Evolutionary conservation across 2,888 invertebrate species (phyloP), one percentile per base, ranked within the genome.

Genomic region (Cantharis rustica): DNA sequence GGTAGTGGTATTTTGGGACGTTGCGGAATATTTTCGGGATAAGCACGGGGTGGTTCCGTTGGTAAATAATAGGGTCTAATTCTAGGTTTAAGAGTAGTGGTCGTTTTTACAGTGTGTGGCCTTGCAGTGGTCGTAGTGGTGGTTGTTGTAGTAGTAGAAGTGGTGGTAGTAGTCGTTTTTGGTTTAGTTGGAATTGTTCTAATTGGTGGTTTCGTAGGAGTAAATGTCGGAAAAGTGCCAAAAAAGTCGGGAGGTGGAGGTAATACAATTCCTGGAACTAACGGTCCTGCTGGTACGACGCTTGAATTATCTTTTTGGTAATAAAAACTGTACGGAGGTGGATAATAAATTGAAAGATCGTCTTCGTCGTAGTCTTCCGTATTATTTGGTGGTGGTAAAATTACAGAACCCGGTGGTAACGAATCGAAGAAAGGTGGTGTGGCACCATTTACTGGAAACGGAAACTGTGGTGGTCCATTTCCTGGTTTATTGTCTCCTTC

Each of bases 181-280:
- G 73, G 47, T 73, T 11, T n/a, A 20, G 63, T 71, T 79, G 77
- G 71, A 78, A 79, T 63, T 66, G 75, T 80, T 31, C 76, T 73
- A 4, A 78, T 71, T n/a, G 88, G 86, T 78, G 85, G 84, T 79
- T 85, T 85, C 77, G 86, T 85, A 71, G 85, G 84, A 15, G 85
- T 83, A 17, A 85, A 80, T 88, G 11, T 63, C n/a, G 10, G 93
- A 74, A 94, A 87, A 1, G 93, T 92, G 4, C 93, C 93, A 84
- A 96, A 96, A 88, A 96, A 96, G 86, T 96, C 93, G 0, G 96
- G 95, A 1, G 96, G 96, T 9, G 96, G 96, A 2, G 96, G 96
- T 70, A 96, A 88, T 23, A 96, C 93, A 79, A 96, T 96, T 71
- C 96, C 96, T 3, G 96, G 96, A 9, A 96, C 96, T 77, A 96